Evolutionary conservation across 2,797 vertebrate genomes (phyloP).

Genomic region (Lindbergichthys nudifrons): DNA sequence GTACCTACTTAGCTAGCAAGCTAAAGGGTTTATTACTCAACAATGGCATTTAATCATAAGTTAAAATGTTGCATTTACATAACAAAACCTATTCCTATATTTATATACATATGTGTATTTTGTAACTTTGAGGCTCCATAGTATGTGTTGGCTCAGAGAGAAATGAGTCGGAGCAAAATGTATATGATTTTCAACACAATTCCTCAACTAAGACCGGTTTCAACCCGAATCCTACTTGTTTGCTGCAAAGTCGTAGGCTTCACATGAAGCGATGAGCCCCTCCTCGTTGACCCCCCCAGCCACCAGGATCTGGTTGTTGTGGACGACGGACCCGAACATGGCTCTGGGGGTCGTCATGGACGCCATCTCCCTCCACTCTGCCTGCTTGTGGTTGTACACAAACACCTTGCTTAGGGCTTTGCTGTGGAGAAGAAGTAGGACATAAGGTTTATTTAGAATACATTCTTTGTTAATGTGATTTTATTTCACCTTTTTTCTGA

Average conservation of each 20-base stretch:
- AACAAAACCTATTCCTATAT: no score
- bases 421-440: conserved; percentile 74
- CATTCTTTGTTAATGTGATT: conserved; percentile 10
- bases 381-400: conserved; percentile 95
- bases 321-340: conserved; percentile 93
- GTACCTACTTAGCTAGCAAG: neutral
- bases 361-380: conserved; percentile 95
- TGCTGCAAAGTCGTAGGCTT: conserved; percentile 90
- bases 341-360: conserved; percentile 95
- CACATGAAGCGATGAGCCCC: conserved; percentile 90
- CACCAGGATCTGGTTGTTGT: conserved; percentile 91
- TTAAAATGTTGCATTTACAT: no score
- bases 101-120: no score
- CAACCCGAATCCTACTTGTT: conserved; percentile 89
- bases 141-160: neutral
- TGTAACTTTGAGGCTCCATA: neutral
- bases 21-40: no score
- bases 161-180: neutral
- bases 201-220: neutral
- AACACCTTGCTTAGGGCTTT: conserved; percentile 97
- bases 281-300: conserved; percentile 96
- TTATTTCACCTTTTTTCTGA: no score
- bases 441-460: neutral
- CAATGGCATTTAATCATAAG: no score
- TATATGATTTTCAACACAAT: neutral